A percentile compares a stretch with the other conserved stretches of the same genome.
Conservation (phyloP, 2,113 vertebrate species). For the Suncus etruscus region DNA sequence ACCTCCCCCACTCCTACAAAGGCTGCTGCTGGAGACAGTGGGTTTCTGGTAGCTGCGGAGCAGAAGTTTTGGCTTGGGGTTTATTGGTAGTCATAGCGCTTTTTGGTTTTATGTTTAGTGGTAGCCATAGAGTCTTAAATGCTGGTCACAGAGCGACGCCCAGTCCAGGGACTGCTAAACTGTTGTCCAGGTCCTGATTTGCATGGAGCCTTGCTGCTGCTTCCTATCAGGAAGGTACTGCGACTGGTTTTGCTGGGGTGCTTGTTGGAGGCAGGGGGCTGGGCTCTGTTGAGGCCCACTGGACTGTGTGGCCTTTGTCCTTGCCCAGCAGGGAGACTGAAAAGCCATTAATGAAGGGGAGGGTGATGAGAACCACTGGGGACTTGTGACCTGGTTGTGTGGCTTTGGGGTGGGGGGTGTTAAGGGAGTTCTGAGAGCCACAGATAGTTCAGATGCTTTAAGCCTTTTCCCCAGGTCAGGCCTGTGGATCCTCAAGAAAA, state of each 20-base stretch:
- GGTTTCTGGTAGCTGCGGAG: neutral
- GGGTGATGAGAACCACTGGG: conserved; percentile 18
- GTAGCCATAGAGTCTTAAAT: no score
- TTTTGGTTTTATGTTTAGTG: neutral
- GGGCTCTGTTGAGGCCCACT: no score
- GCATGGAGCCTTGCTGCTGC: neutral
- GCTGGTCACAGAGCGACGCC: no score
- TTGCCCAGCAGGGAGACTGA: conserved; percentile 53
- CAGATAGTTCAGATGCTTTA: no score
- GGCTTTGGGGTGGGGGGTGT: neutral
- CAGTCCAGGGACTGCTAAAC: no score
- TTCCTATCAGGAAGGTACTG: neutral
- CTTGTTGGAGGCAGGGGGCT: conserved; percentile 7
- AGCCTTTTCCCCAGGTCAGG: no score
- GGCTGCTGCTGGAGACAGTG: no score
- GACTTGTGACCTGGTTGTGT: conserved; percentile 55
- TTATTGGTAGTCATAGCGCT: neutral
- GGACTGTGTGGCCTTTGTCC: conserved; percentile 27
- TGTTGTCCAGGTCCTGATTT: neutral
- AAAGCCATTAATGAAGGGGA: conserved; percentile 35
- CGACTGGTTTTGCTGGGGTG: conserved; percentile 5
- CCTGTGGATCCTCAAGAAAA: no score
- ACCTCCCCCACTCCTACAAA: no score
- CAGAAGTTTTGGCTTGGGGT: neutral
- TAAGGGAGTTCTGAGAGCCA: neutral